Base-by-base conservation (phyloP, 2,797 vertebrate species). In the Lepus oiostolus region DNA sequence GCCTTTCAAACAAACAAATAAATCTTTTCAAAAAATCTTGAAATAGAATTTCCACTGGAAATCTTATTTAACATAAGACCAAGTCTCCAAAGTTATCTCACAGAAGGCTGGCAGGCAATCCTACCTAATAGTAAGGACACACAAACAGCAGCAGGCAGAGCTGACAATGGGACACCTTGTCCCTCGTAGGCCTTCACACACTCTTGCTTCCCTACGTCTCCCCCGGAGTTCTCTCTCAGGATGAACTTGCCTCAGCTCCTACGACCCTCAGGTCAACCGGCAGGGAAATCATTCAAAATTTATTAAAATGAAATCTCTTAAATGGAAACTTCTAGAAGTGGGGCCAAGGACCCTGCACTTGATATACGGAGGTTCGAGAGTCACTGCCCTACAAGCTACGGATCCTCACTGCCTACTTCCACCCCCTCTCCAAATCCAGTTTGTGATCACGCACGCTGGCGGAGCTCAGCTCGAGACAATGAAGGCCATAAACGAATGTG, bases 11-110 rank as follows among this genome's bases (percentile, higher is more conserved):
- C 42, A 42, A 42, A 42, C 42, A 35, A 35, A 35, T 35, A 35
- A 35, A 35, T 35, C 35, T 35, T 35, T 35, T 35, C 35, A 35
- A 35, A 35, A 95, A 91, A 88, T 58, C 38, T 72, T 26, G 42
- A 81, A 90, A 84, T 21, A 93, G 11, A 58, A 86, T 60, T 96
- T 90, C 87, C 32, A 70, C 24, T 76, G 70, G 85, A 86, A 90
- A 65, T 67, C 22, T 7, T 13, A 6, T 85, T 89, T 54, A 42
- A 63, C 89, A n/a, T 75, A 74, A 79, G 83, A 42, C 67, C 74
- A 0, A 28, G 8, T 74, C 72, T 68, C 94, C 76, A 77, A 52
- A 42, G n/a, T 84, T 85, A 88, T 38, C 42, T 35, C 67, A 38
- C 42, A 32, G 58, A 95, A 65, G 28, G 13, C 62, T 88, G 68